These are phyloP conservation scores for Lymantria monacha DNA, from an alignment of 2,888 invertebrate species.

Conservation along the genomic window DNA sequence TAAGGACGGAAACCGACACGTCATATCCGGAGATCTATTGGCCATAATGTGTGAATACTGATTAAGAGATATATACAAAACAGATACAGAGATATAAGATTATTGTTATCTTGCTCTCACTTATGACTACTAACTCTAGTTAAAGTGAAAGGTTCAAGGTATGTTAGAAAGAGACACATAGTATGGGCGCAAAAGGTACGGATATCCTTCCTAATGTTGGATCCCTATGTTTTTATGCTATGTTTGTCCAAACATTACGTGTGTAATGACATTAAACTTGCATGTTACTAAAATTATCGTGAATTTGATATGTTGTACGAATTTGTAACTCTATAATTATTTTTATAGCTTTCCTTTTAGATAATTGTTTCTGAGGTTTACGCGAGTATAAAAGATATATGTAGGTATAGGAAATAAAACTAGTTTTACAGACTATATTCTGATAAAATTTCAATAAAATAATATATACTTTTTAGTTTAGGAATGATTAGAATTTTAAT, in stretches of 20 bases:
- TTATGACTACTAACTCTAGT: background rate
- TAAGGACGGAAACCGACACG: constrained; percentile 47
- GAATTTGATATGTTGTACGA: constrained; percentile 3
- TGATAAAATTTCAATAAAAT: no score
- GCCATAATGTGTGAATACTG: constrained; percentile 53
- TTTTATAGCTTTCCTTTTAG: background rate
- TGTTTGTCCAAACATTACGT: constrained; percentile 2
- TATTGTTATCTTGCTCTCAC: background rate
- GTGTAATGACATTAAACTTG: constrained; percentile 9
- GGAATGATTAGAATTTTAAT: no score
- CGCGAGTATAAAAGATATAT: background rate
- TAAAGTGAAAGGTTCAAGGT: background rate
- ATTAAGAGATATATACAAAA: constrained; percentile 25
- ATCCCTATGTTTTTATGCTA: constrained; percentile 7
- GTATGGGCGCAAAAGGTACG: background rate
- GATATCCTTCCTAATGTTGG: background rate
- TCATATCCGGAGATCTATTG: constrained; percentile 50
- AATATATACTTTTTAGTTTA: no score
- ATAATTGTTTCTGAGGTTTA: background rate
- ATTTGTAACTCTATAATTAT: constrained; percentile 2
- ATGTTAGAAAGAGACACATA: background rate
- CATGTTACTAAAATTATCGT: constrained; percentile 12
- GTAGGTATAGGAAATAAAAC: no score
- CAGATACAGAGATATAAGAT: background rate
- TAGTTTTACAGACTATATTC: no score